A percentile compares a stretch with the other conserved stretches of the same genome.
Evolutionary conservation across 2,797 vertebrate genomes (phyloP).

Genomic region (Natrix natrix): DNA sequence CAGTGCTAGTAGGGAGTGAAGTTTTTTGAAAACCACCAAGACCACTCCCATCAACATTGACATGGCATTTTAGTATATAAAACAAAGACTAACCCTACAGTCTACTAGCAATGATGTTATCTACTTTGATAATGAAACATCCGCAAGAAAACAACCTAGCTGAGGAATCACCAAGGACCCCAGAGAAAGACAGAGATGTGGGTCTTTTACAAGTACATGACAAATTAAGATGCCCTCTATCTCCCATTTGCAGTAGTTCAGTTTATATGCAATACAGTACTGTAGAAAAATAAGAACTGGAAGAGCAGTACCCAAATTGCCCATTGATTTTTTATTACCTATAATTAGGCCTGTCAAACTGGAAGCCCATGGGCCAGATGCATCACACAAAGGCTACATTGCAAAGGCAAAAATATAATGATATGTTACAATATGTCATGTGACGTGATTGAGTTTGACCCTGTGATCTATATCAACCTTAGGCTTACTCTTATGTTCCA

Average conservation of each 20-base stretch:
- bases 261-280: not conserved
- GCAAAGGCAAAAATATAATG: not conserved
- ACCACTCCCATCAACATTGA: not conserved
- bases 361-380: not conserved
- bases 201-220: not conserved
- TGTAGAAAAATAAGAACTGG: not conserved
- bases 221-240: not conserved
- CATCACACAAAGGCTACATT: not conserved
- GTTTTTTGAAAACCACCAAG: not conserved
- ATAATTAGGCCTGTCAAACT: constrained; percentile 4
- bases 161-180: too few species aligned
- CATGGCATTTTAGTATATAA: not conserved
- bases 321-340: not conserved
- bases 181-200: not conserved
- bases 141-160: not conserved
- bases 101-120: not conserved
- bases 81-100: not conserved
- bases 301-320: not conserved
- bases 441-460: constrained; percentile 52
- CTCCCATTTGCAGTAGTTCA: not conserved
- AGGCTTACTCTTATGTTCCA: not conserved
- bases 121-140: not conserved
- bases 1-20: not conserved
- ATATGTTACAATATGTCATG: not conserved
- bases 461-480: not conserved